Percentiles rank a stretch among this genome's conserved stretches.
phyloP scores from a whole-genome alignment of 2,888 invertebrate species.

The Asteroscopus sphinx region DNA sequence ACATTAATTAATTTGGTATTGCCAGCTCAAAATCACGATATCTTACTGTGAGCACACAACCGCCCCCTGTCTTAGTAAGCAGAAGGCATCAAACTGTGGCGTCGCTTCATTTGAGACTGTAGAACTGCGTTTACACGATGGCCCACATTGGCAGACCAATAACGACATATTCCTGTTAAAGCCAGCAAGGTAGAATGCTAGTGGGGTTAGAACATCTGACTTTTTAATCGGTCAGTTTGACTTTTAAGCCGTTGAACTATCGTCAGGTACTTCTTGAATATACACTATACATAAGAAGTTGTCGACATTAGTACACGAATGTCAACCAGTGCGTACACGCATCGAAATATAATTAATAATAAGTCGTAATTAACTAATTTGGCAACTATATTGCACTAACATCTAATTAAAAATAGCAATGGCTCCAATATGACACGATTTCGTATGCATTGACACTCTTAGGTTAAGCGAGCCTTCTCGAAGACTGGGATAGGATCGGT shows the following conservation, averaged over 20 bases:
- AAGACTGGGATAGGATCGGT: constrained; percentile 13
- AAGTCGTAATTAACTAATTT: constrained; percentile 67
- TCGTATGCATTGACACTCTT: constrained; percentile 48
- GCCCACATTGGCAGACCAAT: constrained; percentile 1
- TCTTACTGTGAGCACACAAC: constrained; percentile 47
- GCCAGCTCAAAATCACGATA: constrained; percentile 25
- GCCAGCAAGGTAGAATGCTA: too few species aligned
- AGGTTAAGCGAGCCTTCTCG: constrained; percentile 40
- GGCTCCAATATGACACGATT: constrained; percentile 60
- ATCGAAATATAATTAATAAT: constrained; percentile 14
- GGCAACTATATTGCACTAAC: constrained; percentile 80
- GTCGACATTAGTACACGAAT: neutral
- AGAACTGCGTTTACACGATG: constrained; percentile 24
- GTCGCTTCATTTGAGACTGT: constrained; percentile 45
- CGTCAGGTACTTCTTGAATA: too few species aligned
- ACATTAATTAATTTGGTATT: neutral
- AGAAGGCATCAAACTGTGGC: constrained; percentile 71
- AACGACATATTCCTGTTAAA: too few species aligned
- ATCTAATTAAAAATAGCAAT: constrained; percentile 58
- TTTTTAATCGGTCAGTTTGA: too few species aligned
- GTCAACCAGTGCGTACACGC: constrained; percentile 11
- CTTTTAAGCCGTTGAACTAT: too few species aligned
- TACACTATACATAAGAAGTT: too few species aligned
- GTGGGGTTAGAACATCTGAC: too few species aligned
- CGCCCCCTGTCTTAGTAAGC: constrained; percentile 48